Percentiles rank a stretch among this genome's conserved stretches.
Conservation (phyloP, 2,888 invertebrate genomes). For the Phortica magna region DNA sequence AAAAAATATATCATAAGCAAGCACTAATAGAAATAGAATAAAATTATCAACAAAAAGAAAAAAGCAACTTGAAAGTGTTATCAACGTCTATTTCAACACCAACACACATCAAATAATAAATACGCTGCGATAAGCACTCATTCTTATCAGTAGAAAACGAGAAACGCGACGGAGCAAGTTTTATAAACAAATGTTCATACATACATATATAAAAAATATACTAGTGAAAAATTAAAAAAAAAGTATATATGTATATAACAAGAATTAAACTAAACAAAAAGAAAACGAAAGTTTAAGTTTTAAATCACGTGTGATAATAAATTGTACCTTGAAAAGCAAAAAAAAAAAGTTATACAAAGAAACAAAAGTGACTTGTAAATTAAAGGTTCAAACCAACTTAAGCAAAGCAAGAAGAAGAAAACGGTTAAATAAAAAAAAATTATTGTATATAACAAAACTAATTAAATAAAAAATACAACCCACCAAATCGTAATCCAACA, state of each 20-base stretch:
- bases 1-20: not conserved
- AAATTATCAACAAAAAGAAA: conserved; percentile 46
- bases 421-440: conserved; percentile 38
- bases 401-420: not conserved
- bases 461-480: conserved; percentile 25
- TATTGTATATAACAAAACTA: conserved; percentile 20
- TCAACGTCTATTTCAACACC: not conserved
- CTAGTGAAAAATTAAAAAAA: not conserved
- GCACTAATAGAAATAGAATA: not conserved
- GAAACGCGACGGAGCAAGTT: not conserved
- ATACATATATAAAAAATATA: conserved; percentile 14
- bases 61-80: not conserved
- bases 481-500: conserved; percentile 13
- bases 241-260: not conserved
- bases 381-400: conserved; percentile 36
- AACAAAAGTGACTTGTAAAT: conserved; percentile 46
- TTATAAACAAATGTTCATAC: not conserved
- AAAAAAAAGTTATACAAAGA: conserved; percentile 17
- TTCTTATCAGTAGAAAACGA: not conserved
- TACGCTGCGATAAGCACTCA: not conserved
- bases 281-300: conserved; percentile 21
- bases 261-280: not conserved
- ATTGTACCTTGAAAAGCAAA: conserved; percentile 43
- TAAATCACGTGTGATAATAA: conserved; percentile 41
- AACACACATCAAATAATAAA: not conserved